Conservation (phyloP, 2,113 vertebrate genomes). For the Upupa epops region DNA sequence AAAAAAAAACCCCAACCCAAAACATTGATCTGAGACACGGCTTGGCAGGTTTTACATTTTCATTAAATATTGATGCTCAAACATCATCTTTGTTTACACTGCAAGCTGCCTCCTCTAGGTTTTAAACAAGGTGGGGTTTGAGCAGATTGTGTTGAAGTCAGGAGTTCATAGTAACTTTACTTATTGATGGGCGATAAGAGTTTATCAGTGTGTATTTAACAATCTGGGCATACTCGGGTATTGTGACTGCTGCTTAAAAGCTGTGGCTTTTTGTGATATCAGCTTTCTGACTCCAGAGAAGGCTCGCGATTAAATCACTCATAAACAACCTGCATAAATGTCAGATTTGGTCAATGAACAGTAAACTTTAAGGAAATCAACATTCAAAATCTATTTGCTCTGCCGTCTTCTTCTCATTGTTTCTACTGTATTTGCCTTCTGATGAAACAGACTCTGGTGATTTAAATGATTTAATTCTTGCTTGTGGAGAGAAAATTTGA, state of each 20-base stretch:
- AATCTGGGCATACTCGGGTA: neutral
- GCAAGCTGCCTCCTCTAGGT: constrained; percentile 9
- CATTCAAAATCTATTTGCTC: neutral
- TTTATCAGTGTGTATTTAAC: neutral
- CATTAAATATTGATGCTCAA: constrained; percentile 60
- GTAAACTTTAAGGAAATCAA: neutral
- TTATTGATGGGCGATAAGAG: neutral
- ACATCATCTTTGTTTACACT: constrained; percentile 56
- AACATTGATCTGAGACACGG: constrained; percentile 19
- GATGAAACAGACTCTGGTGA: neutral
- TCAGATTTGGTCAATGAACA: neutral
- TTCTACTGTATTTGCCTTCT: neutral
- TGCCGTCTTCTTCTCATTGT: neutral
- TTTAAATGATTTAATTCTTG: neutral
- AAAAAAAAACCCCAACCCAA: neutral
- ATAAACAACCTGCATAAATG: neutral
- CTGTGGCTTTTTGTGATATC: neutral
- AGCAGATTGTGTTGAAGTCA: neutral
- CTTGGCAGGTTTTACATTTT: constrained; percentile 55
- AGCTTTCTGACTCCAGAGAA: neutral
- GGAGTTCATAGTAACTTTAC: neutral
- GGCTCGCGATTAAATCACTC: neutral
- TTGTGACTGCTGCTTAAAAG: neutral
- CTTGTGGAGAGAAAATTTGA: neutral
- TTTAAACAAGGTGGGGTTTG: neutral